These are phyloP conservation scores for Oopsacas minuta DNA, from an alignment of 37 sponge, comb jelly and placozoan species.

Conservation along the genomic window DNA sequence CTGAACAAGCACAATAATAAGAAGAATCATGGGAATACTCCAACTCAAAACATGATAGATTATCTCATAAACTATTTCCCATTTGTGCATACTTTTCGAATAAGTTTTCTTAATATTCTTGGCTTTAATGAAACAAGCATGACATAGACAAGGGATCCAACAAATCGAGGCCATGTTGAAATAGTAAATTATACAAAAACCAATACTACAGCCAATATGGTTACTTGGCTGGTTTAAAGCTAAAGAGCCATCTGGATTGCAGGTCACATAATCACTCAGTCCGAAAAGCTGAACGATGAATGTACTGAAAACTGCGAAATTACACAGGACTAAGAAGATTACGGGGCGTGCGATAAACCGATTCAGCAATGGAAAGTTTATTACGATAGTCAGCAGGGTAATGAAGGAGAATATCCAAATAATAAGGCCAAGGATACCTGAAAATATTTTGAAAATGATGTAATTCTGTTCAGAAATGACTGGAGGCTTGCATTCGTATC, in stretches of 20 bases:
- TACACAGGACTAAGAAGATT: background rate
- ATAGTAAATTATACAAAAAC: background rate
- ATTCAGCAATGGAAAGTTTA: background rate
- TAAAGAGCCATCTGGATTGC: background rate
- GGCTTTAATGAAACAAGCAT: slow-evolving; percentile 6
- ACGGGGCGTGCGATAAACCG: background rate
- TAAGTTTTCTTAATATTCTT: slow-evolving; percentile 15
- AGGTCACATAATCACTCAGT: background rate
- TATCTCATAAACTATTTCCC: background rate
- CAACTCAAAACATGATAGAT: background rate
- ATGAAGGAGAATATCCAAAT: background rate
- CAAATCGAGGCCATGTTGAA: slow-evolving; percentile 6
- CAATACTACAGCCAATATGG: slow-evolving; percentile 5
- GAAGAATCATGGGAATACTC: background rate
- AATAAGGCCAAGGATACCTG: background rate
- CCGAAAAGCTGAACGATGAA: background rate
- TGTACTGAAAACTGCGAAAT: background rate
- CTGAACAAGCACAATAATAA: background rate
- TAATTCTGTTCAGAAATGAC: background rate
- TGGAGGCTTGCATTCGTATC: background rate
- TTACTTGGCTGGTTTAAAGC: slow-evolving; percentile 9
- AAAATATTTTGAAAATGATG: background rate
- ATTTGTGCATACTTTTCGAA: background rate
- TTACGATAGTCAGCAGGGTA: background rate
- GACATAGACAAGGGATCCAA: slow-evolving; percentile 1